Evolutionary conservation across 2,888 invertebrate genomes (phyloP), one percentile per base, ranked within the genome.

Genomic region (Celastrina argiolus): DNA sequence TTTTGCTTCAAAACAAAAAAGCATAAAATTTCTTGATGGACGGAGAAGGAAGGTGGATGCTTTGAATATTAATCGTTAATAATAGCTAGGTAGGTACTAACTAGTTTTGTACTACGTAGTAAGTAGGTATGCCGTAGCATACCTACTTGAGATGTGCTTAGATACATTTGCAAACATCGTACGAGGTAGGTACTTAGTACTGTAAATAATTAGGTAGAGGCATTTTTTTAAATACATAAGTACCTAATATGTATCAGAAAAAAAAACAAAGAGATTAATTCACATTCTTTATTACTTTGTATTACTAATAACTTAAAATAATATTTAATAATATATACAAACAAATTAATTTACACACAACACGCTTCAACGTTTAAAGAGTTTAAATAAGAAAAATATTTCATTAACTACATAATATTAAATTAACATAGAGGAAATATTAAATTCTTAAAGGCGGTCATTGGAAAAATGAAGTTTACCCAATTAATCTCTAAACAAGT

Each of bases 321-420:
- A 45, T 45, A n/a, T n/a, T n/a, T n/a, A 45, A 22, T 51, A 12
- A 14, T 59, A 31, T 59, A 34, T 66, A 65, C 58, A 66, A 42
- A 66, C 42, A 56, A 66, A 28, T 31, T 18, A 66, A 42, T 66
- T 42, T 66, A 59, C 65, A 64, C 64, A 41, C 58, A 18, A 42
- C 65, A 65, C 58, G 56, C 58, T 58, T 31, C 28, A 41, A 31
- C 4, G 28, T 18, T 22, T n/a, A n/a, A 63, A 36, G 26, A n/a
- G n/a, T 45, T 56, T 16, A 22, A 18, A 59, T 18, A 64, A 45
- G 22, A 34, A 39, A 65, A 65, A 22, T 26, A 39, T 39, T 56
- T 61, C 22, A n/a, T n/a, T 39, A 14, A 1, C 36, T 18, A 16
- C 16, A 34, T 58, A 34, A 18, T 59, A n/a, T n/a, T n/a, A n/a